Base-by-base conservation (phyloP, 2,888 invertebrate species). In the Scaptomyza reducta region DNA sequence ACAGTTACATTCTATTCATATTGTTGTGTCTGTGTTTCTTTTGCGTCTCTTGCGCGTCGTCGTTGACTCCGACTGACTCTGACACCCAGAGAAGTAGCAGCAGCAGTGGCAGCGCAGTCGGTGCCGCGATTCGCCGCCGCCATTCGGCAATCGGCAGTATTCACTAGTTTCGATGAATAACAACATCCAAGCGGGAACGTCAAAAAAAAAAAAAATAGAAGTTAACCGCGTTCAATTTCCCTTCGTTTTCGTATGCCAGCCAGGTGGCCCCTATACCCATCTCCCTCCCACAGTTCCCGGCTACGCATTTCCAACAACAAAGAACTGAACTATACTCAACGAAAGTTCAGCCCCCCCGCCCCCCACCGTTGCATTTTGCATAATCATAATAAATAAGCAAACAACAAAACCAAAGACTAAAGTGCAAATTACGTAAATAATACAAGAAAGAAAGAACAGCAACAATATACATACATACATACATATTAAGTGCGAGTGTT, bases 91-190 rank as follows among this genome's bases (percentile, higher is more conserved):
- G 55, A 16, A 46, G 50, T 31, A 16, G 47, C 46, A 49, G 22
- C 49, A 18, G 33, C 45, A 49, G 6, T 27, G 27, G 33, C 49
- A 38, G 40, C 40, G 57, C 51, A 46, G 56, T 46, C 66, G 46
- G 31, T 35, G 55, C 40, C 41, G 63, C 58, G 25, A 62, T 18
- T 57, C 40, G 70, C 42, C 57, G 67, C 44, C 47, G 10, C 31
- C 6, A 22, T 31, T 49, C 18, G 33, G 33, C 49, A 54, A 65
- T 77, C 70, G 69, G 40, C 72, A 70, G 77, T 74, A 74, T 55
- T 63, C 56, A 66, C 42, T 72, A 77, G 73, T 65, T 77, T 77
- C 78, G 64, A 58, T 77, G 68, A 62, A 64, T 57, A 68, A 77
- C 61, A 73, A 81, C 66, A 79, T 55, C 51, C 47, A 51, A 60